phyloP scores from a whole-genome alignment of 2,797 vertebrate species.

The Halcyon leucocephala region DNA sequence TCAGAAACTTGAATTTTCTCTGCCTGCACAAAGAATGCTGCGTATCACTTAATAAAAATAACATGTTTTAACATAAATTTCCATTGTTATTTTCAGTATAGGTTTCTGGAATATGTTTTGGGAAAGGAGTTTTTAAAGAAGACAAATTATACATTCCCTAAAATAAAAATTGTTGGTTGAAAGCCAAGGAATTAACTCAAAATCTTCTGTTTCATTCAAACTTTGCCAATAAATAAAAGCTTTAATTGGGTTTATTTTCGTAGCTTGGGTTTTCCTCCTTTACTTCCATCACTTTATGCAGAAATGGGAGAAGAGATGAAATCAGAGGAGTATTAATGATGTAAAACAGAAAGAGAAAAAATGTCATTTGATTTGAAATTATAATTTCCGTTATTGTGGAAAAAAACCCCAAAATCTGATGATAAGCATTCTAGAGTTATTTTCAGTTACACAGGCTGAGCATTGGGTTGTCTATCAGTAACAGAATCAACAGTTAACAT shows the following conservation, averaged over 20 bases:
- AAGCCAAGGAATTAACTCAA: not conserved
- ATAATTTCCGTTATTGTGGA: not conserved
- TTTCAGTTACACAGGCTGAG: not conserved
- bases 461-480: not conserved
- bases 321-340: not conserved
- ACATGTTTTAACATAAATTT: rapidly evolving
- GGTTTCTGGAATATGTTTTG: not conserved
- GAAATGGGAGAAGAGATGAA: not conserved
- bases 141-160: not conserved
- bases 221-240: not conserved
- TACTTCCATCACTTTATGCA: not conserved
- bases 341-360: not conserved
- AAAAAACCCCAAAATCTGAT: rapidly evolving
- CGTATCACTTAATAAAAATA: not conserved
- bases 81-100: not conserved
- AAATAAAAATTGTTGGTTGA: not conserved
- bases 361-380: not conserved
- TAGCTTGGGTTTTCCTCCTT: not conserved
- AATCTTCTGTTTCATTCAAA: not conserved
- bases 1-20: not conserved
- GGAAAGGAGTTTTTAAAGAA: not conserved
- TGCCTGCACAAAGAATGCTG: not conserved
- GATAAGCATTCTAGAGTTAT: not conserved
- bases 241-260: not conserved
- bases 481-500: rapidly evolving